These are phyloP conservation scores for Micrastur ruficollis DNA, from an alignment of 2,797 vertebrate species.

Conservation along the genomic window DNA sequence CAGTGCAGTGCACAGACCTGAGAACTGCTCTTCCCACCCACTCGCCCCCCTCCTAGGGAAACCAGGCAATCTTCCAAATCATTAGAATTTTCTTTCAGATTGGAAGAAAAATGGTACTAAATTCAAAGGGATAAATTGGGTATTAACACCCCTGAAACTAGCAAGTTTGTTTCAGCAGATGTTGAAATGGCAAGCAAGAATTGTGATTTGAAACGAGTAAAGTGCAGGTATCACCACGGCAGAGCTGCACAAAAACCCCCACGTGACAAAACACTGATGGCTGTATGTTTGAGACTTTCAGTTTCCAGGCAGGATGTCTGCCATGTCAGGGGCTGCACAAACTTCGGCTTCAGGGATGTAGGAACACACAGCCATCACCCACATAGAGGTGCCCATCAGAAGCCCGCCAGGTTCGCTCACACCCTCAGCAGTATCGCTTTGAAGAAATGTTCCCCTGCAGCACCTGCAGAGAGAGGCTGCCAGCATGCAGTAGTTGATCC, in stretches of 20 bases:
- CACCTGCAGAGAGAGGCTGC: background rate
- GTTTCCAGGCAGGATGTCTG: background rate
- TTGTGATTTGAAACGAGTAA: background rate
- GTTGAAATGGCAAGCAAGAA: background rate
- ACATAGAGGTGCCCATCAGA: accelerated
- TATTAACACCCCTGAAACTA: background rate
- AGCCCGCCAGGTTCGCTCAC: background rate
- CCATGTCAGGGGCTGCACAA: background rate
- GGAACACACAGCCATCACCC: background rate
- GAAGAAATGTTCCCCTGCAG: background rate
- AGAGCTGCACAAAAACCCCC: background rate
- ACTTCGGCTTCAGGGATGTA: accelerated
- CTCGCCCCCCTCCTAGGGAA: background rate
- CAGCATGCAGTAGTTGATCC: accelerated
- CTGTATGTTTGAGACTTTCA: background rate
- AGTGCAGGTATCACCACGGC: accelerated
- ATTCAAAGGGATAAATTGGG: background rate
- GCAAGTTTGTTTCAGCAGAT: background rate
- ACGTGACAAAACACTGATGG: accelerated
- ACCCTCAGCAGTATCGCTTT: background rate
- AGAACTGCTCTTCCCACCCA: background rate
- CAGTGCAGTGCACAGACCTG: background rate
- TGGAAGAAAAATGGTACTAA: background rate
- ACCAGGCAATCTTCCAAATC: background rate
- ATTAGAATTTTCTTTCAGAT: background rate